phyloP scores from a whole-genome alignment of 2,797 vertebrate species.

The Gymnopithys bicolor region DNA sequence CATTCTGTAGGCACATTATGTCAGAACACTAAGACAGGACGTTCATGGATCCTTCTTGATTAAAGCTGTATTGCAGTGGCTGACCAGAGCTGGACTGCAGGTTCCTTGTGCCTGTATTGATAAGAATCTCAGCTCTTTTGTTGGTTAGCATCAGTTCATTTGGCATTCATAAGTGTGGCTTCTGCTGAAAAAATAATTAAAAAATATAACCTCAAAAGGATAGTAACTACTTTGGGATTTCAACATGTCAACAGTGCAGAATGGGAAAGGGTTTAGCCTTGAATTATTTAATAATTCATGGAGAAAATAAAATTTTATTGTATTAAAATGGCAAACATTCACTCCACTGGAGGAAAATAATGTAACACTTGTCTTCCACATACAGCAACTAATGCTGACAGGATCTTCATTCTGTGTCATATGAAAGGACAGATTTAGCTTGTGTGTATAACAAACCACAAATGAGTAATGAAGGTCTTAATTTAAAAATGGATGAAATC shows the following conservation, averaged over 20 bases:
- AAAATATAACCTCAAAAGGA: not conserved
- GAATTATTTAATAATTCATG: not conserved
- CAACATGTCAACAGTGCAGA: not conserved
- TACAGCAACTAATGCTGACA: not conserved
- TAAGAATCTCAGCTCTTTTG: not conserved
- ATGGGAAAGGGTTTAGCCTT: not conserved
- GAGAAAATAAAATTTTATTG: not conserved
- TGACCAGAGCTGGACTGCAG: not conserved
- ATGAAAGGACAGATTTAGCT: not conserved
- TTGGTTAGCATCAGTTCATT: fast-evolving
- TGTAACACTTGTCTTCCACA: not conserved
- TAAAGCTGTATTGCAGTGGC: not conserved
- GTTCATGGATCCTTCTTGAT: not conserved
- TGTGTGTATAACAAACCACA: not conserved
- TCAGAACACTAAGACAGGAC: not conserved
- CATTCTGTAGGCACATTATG: not conserved
- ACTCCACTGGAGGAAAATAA: not conserved
- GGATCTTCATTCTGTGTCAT: not conserved
- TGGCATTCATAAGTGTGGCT: not conserved
- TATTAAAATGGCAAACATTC: not conserved
- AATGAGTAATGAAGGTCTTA: not conserved
- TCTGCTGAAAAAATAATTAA: not conserved
- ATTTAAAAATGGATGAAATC: not conserved
- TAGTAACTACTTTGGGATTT: not conserved
- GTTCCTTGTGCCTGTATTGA: not conserved